Conservation (phyloP, 2,113 vertebrate species). For the Carassius carassius region DNA sequence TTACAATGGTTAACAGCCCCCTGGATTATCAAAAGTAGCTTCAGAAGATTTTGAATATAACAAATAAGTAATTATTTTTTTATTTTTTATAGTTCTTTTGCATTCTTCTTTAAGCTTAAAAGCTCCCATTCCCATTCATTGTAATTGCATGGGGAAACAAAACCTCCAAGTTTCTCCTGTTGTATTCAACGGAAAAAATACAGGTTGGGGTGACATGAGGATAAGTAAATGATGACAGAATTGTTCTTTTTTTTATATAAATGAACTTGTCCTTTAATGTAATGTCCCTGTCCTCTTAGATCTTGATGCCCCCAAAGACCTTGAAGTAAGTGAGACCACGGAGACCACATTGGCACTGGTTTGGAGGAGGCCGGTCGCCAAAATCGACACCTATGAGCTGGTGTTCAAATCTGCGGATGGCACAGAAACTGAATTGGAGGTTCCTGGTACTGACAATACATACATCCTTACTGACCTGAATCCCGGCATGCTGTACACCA, state of each 20-base stretch:
- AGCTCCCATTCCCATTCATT: not conserved
- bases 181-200: not conserved
- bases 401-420: conserved; percentile 71
- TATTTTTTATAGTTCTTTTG: conserved; percentile 46
- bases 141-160: not conserved
- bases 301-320: conserved; percentile 87
- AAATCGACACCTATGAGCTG: conserved; percentile 86
- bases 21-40: not conserved
- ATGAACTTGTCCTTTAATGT: not conserved
- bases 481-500: conserved; percentile 82
- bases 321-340: conserved; percentile 77
- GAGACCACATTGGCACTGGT: conserved; percentile 82
- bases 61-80: too few relatives aligned
- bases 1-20: not conserved
- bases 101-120: not conserved
- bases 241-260: not conserved
- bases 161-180: not conserved
- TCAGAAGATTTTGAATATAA: not conserved
- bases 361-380: conserved; percentile 87
- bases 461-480: conserved; percentile 77
- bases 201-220: not conserved
- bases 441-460: conserved; percentile 77
- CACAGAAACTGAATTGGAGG: conserved; percentile 71
- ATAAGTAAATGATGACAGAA: not conserved
- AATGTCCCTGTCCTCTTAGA: conserved; percentile 70